Evolutionary conservation across 2,888 invertebrate species (phyloP).

Genomic region (Tenthredo amoena): DNA sequence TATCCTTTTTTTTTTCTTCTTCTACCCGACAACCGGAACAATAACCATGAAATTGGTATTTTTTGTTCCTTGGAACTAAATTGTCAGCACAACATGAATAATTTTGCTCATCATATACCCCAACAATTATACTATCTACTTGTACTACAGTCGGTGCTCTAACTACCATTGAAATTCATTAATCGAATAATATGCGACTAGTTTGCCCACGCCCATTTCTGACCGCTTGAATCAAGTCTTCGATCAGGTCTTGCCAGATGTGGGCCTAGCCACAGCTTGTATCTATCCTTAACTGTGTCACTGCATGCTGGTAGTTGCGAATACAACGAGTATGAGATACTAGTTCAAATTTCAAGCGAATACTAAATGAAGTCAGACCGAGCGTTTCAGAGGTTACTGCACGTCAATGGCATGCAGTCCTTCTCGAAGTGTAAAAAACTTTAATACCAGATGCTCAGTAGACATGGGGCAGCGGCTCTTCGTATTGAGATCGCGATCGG

Average conservation of each 20-base stretch:
- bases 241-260: slow-evolving; percentile 41
- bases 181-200: slow-evolving; percentile 2
- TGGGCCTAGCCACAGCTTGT: neutral
- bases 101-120: neutral
- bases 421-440: slow-evolving; percentile 8
- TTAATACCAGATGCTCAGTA: neutral
- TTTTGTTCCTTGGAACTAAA: neutral
- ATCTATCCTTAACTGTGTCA: slow-evolving; percentile 43
- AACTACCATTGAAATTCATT: neutral
- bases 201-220: slow-evolving; percentile 32
- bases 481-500: slow-evolving; percentile 39
- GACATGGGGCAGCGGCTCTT: neutral
- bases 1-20: neutral
- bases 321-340: neutral
- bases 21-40: slow-evolving; percentile 8
- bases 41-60: neutral
- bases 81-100: neutral
- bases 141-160: neutral
- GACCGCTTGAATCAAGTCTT: slow-evolving; percentile 4
- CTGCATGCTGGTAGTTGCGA: slow-evolving; percentile 3
- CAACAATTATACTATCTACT: neutral
- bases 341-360: slow-evolving; percentile 34
- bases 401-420: slow-evolving; percentile 43
- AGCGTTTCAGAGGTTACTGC: slow-evolving; percentile 44
- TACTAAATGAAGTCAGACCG: slow-evolving; percentile 37